Conservation (phyloP, 1,140 invertebrate species). For the Lepeophtheirus salmonis region DNA sequence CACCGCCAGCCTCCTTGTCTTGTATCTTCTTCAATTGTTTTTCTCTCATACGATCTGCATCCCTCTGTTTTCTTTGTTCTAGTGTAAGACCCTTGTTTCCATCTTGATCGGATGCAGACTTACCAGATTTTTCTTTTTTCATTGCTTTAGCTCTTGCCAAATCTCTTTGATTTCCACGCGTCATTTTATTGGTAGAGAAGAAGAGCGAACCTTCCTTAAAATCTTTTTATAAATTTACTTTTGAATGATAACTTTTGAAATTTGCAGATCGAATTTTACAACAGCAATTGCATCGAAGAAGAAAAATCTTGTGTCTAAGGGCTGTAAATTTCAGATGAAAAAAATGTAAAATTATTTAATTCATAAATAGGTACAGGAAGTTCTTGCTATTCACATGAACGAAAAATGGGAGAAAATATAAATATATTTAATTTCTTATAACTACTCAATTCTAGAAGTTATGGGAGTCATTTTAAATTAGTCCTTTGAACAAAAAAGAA, state of each 20-base stretch:
- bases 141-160: constrained; percentile 57
- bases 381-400: neutral
- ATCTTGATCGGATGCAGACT: constrained; percentile 24
- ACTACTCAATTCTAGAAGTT: too few relatives aligned
- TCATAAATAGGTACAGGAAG: neutral
- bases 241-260: neutral
- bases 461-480: too few relatives aligned
- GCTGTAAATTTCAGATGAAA: neutral
- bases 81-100: constrained; percentile 48
- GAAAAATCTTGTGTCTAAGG: too few relatives aligned
- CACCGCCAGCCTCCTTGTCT: constrained; percentile 18
- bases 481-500: neutral
- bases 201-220: neutral
- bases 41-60: constrained; percentile 23
- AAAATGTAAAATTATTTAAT: neutral
- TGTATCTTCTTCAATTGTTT: constrained; percentile 22
- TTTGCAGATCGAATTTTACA: neutral
- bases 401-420: neutral
- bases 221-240: neutral
- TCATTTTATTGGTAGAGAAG: constrained; percentile 3
- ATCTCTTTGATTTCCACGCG: constrained; percentile 59
- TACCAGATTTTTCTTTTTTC: constrained; percentile 43
- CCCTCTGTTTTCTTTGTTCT: constrained; percentile 54
- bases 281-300: neutral
- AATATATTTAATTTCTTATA: too few relatives aligned